Base-by-base conservation (phyloP, 2,113 vertebrate species). In the Silurus meridionalis region DNA sequence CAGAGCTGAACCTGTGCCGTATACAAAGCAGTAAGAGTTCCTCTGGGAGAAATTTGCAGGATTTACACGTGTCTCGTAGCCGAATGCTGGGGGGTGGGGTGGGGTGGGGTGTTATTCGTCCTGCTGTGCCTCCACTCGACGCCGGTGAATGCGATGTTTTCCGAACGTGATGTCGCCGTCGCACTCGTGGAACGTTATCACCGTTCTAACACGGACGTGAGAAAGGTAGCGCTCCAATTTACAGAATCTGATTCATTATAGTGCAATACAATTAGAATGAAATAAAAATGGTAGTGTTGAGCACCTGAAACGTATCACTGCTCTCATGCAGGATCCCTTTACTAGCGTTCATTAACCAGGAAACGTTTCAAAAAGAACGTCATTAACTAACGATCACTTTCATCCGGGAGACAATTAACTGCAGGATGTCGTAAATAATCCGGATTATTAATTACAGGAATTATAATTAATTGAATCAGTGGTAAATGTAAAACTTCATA, bases 71-170 rank as follows among this genome's bases (percentile, higher is more conserved):
- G 23, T 67, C 80, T 64, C 21, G 19, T 48, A 63, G 46, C 19
- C 4, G 52, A 57, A 25, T 28, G 75, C 52, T 28, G 66, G 11
- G 3, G 8, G 25, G 11, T 3, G 66, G 66, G 3, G 25, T 0
- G 8, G 15, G 25, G 14, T 23, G 21, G 25, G 3, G 25, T 61
- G 10, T 14, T 3, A n/a, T 25, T 80, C n/a, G 5, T 64, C n/a
- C 63, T 87, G 83, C 75, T 53, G 55, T 53, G 53, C 80, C 46
- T 61, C 77, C 55, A 28, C 74, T 52, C 53, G 37, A 37, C 2
- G 11, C 80, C n/a, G 63, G 61, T 21, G 52, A 71, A 78, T 63
- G 37, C 55, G 48, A 82, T 53, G 64, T 15, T 79, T 58, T 19
- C 77, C 58, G 53, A 3, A 79, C 3, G 53, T 10, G 19, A 5